Evolutionary conservation across 2,797 vertebrate genomes (phyloP).

Genomic region (Morelia viridis): DNA sequence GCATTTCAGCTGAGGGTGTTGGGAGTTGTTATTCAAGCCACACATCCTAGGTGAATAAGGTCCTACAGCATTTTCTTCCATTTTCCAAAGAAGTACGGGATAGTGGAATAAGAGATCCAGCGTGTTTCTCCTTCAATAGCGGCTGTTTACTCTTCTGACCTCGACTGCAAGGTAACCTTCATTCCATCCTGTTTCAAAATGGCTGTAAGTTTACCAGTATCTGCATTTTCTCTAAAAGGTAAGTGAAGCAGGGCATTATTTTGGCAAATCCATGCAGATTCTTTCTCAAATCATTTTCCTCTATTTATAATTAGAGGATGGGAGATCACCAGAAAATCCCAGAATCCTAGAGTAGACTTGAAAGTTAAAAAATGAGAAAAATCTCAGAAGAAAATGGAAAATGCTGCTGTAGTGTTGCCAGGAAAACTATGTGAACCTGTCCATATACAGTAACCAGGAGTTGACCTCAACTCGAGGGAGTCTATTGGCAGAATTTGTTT

Average conservation of each 20-base stretch:
- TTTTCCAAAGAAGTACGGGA: background rate
- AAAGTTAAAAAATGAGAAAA: background rate
- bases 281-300: background rate
- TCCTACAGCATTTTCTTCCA: background rate
- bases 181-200: background rate
- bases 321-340: background rate
- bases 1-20: background rate
- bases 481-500: too few relatives aligned
- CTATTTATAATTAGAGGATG: background rate
- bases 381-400: background rate
- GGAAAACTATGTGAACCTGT: background rate
- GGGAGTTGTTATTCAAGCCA: background rate
- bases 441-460: background rate
- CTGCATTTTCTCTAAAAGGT: background rate
- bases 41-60: background rate
- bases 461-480: too few relatives aligned
- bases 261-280: background rate
- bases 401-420: background rate
- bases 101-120: background rate
- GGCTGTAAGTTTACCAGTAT: background rate
- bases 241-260: background rate
- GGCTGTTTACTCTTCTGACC: background rate
- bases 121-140: too few relatives aligned
- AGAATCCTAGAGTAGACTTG: background rate
- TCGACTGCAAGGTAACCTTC: background rate